A percentile compares a stretch with the other conserved stretches of the same genome.
Conservation (phyloP, 2,797 vertebrate genomes). For the Etheostoma perlongum region DNA sequence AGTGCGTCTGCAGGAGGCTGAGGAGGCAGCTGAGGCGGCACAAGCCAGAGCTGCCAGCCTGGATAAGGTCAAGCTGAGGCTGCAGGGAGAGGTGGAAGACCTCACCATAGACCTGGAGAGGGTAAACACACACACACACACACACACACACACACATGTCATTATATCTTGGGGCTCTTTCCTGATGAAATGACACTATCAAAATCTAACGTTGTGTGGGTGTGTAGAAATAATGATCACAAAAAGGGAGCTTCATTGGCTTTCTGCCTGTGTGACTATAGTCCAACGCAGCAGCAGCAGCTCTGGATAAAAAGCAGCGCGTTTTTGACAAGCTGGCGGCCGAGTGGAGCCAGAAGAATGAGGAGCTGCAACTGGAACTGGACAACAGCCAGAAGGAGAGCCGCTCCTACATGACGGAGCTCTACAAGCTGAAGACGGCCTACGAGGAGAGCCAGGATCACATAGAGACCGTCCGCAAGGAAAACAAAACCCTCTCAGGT, state of each 20-base stretch:
- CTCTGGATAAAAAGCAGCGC: slow-evolving; percentile 85
- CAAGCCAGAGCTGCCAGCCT: slow-evolving; percentile 77
- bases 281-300: slow-evolving; percentile 81
- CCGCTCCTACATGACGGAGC: slow-evolving; percentile 80
- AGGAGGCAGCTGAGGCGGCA: slow-evolving; percentile 79
- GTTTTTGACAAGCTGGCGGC: slow-evolving; percentile 84
- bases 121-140: slow-evolving; percentile 37
- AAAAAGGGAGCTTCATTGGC: not conserved
- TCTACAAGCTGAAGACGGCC: slow-evolving; percentile 82
- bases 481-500: slow-evolving; percentile 66
- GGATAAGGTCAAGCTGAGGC: slow-evolving; percentile 85
- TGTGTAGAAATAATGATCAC: too few species aligned
- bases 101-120: slow-evolving; percentile 84
- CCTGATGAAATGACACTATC: not conserved
- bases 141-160: not conserved
- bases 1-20: slow-evolving; percentile 81
- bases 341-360: slow-evolving; percentile 83
- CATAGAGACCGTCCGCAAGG: slow-evolving; percentile 71
- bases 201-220: not conserved
- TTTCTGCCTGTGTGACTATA: slow-evolving; percentile 38
- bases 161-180: not conserved
- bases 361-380: slow-evolving; percentile 83
- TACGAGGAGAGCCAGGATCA: slow-evolving; percentile 83
- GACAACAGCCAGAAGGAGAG: slow-evolving; percentile 84
- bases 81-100: slow-evolving; percentile 85